These are phyloP conservation scores for Sinotaia quadrata DNA, from an alignment of 2,888 invertebrate genomes.

Conservation along the genomic window DNA sequence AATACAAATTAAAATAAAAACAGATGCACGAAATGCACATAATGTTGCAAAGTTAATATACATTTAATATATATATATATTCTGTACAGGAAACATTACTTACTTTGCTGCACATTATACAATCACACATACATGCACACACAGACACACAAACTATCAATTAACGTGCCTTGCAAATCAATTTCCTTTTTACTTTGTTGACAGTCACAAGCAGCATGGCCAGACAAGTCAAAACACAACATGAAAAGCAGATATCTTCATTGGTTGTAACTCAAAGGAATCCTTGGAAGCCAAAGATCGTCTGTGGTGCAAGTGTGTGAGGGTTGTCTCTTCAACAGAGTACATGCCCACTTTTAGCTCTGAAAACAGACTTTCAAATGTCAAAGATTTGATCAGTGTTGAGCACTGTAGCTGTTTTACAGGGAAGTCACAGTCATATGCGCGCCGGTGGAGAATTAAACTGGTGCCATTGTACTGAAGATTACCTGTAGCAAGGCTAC, in stretches of 20 bases:
- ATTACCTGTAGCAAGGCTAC: constrained; percentile 52
- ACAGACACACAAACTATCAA: too few species aligned
- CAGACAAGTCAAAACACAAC: constrained; percentile 23
- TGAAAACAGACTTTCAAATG: constrained; percentile 46
- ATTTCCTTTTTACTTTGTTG: too few species aligned
- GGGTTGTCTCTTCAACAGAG: constrained; percentile 50
- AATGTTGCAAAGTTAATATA: too few species aligned
- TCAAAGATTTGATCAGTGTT: constrained; percentile 21
- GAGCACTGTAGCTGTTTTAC: constrained; percentile 45
- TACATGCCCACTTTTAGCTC: constrained; percentile 34
- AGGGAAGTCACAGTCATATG: constrained; percentile 56
- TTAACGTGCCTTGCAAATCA: too few species aligned
- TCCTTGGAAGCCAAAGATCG: constrained; percentile 36
- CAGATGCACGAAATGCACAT: too few species aligned
- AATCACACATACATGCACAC: too few species aligned
- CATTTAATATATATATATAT: too few species aligned
- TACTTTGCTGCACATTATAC: too few species aligned
- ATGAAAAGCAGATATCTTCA: constrained; percentile 53
- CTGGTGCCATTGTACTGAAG: constrained; percentile 59
- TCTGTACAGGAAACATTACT: too few species aligned
- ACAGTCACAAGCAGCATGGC: too few species aligned
- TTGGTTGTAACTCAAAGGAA: constrained; percentile 46
- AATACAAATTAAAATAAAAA: too few species aligned
- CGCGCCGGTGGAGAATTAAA: constrained; percentile 59
- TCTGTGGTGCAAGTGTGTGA: constrained; percentile 53